phyloP scores from a whole-genome alignment of 1,140 invertebrate species.

The Drosophila neocordata region DNA sequence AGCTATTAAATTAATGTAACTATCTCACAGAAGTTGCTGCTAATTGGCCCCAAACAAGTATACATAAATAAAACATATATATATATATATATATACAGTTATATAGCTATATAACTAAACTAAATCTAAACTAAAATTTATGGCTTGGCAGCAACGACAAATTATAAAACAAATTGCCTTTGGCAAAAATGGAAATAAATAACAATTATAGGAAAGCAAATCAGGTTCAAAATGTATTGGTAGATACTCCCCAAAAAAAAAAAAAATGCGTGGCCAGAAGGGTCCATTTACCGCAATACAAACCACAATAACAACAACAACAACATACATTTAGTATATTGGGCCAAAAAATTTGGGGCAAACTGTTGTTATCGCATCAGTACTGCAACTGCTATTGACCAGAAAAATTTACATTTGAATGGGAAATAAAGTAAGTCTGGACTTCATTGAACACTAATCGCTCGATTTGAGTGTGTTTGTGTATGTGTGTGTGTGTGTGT shows the following conservation, averaged over 20 bases:
- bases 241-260: background rate
- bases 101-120: constrained; percentile 1
- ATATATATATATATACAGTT: constrained; percentile 11
- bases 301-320: background rate
- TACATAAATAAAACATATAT: constrained; percentile 12
- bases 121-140: constrained; percentile 42
- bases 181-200: constrained; percentile 59
- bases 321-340: constrained; percentile 12
- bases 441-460: constrained; percentile 64
- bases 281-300: constrained; percentile 3
- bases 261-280: background rate
- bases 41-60: background rate
- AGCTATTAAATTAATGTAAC: constrained; percentile 48
- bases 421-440: constrained; percentile 58
- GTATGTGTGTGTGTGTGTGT: constrained; percentile 1
- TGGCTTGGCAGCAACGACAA: constrained; percentile 41
- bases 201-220: constrained; percentile 60
- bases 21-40: constrained; percentile 15
- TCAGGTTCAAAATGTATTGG: constrained; percentile 32
- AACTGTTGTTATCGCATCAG: constrained; percentile 47
- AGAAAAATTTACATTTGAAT: constrained; percentile 62
- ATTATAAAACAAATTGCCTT: constrained; percentile 44
- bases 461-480: constrained; percentile 34
- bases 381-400: constrained; percentile 15
- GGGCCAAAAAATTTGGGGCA: constrained; percentile 36